Percentiles rank a stretch among this genome's conserved stretches.
phyloP scores from a whole-genome alignment of 2,888 invertebrate genomes.

The Campaea margaritaria region DNA sequence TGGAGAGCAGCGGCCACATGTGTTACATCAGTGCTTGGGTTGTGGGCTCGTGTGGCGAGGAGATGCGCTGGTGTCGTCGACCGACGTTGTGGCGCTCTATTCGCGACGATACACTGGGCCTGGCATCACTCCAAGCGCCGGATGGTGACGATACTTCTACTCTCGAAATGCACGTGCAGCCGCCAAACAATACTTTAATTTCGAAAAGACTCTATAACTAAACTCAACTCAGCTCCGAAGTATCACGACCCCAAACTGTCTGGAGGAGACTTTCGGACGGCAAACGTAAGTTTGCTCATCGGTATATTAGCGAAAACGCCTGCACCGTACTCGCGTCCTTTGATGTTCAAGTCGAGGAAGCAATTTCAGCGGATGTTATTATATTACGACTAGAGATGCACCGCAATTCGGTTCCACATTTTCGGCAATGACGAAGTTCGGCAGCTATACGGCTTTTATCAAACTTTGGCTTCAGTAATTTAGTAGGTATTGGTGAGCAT shows the following conservation, averaged over 20 bases:
- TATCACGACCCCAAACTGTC: slow-evolving; percentile 4
- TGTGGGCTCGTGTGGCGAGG: neutral
- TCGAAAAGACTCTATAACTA: slow-evolving; percentile 31
- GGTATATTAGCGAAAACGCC: slow-evolving; percentile 57
- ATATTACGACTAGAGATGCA: slow-evolving; percentile 38
- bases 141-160: slow-evolving; percentile 57
- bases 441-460: no score
- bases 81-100: slow-evolving; percentile 55
- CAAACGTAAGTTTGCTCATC: slow-evolving; percentile 45
- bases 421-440: no score
- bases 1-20: slow-evolving; percentile 1
- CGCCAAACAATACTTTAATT: slow-evolving; percentile 28
- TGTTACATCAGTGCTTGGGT: slow-evolving; percentile 7
- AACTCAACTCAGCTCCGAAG: slow-evolving; percentile 26
- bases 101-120: slow-evolving; percentile 59
- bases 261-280: slow-evolving; percentile 31
- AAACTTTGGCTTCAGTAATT: no score
- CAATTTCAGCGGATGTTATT: slow-evolving; percentile 51
- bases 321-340: slow-evolving; percentile 47
- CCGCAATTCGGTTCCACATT: no score
- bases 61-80: slow-evolving; percentile 56
- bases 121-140: slow-evolving; percentile 75
- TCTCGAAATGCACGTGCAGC: slow-evolving; percentile 47
- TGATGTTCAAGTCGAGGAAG: slow-evolving; percentile 59
- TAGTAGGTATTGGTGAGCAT: no score